Conservation (phyloP, 2,888 invertebrate genomes). For the Epinotia brunnichana region DNA sequence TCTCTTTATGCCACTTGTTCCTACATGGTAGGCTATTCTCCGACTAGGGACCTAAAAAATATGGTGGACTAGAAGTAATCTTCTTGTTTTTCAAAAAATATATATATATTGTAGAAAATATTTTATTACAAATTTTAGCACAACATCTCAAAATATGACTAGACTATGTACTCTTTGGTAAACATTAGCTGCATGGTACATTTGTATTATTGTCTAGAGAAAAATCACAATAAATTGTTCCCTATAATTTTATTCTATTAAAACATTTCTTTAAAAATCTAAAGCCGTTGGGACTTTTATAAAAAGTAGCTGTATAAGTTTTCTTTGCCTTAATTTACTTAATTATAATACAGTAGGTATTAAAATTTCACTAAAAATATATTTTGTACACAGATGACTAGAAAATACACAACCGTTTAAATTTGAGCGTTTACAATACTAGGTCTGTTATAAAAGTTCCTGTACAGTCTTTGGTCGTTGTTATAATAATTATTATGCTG, state of each 20-base stretch:
- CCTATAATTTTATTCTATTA: constrained; percentile 14
- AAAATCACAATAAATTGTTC: constrained; percentile 39
- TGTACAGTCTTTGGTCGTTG: constrained; percentile 73
- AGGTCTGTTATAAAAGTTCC: constrained; percentile 71
- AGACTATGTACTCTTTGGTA: constrained; percentile 66
- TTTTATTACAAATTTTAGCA: constrained; percentile 49
- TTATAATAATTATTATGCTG: constrained; percentile 69
- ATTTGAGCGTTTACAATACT: constrained; percentile 76
- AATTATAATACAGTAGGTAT: background rate
- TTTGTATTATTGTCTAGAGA: constrained; percentile 62
- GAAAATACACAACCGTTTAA: constrained; percentile 52
- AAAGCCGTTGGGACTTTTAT: too few relatives aligned
- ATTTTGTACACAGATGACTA: constrained; percentile 55
- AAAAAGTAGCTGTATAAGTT: background rate
- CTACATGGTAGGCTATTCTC: too few relatives aligned
- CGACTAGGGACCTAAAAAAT: too few relatives aligned
- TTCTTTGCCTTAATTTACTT: constrained; percentile 9
- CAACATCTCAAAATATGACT: constrained; percentile 67
- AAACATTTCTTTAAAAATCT: background rate
- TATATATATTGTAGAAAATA: constrained; percentile 43
- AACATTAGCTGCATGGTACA: constrained; percentile 53
- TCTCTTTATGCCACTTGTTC: background rate
- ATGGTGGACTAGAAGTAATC: too few relatives aligned
- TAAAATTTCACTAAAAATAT: constrained; percentile 46
- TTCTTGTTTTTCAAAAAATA: background rate